Evolutionary conservation across 2,113 vertebrate species (phyloP).

Genomic region (Anguilla japonica): DNA sequence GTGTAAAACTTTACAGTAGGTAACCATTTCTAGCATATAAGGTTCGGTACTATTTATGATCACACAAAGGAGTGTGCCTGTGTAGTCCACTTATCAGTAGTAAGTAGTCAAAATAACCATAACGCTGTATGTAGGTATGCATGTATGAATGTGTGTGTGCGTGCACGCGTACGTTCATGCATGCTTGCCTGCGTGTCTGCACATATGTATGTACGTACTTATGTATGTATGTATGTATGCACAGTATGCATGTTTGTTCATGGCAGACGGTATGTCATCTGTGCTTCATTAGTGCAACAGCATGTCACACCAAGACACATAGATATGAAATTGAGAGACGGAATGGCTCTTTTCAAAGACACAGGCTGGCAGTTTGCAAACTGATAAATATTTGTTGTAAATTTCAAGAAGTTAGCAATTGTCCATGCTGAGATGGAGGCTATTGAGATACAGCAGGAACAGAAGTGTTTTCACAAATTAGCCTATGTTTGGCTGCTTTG

Average conservation of each 20-base stretch:
- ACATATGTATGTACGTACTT: too few species aligned
- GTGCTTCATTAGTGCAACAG: background rate
- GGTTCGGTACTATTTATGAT: background rate
- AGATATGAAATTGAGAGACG: slow-evolving; percentile 38
- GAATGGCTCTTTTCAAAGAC: slow-evolving; percentile 29
- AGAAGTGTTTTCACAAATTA: slow-evolving; percentile 5
- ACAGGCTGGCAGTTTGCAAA: slow-evolving; percentile 40
- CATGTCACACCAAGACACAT: background rate
- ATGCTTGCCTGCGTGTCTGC: too few species aligned
- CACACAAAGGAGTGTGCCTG: background rate
- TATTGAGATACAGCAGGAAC: slow-evolving; percentile 15
- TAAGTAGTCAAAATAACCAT: too few species aligned
- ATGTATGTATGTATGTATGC: too few species aligned
- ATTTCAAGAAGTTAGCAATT: slow-evolving; percentile 53
- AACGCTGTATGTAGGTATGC: too few species aligned
- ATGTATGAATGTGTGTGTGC: too few species aligned
- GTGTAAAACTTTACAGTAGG: background rate
- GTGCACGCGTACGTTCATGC: too few species aligned
- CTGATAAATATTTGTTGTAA: slow-evolving; percentile 46
- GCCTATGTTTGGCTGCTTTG: slow-evolving; percentile 50
- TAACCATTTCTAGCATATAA: background rate
- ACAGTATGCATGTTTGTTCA: background rate
- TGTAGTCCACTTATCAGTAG: background rate
- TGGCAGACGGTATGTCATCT: slow-evolving; percentile 1
- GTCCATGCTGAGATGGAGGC: slow-evolving; percentile 28